A percentile compares a stretch with the other conserved stretches of the same genome.
These are phyloP conservation scores for Didymodactylos carnosus DNA, from an alignment of 2,888 invertebrate species.

Conservation along the genomic window DNA sequence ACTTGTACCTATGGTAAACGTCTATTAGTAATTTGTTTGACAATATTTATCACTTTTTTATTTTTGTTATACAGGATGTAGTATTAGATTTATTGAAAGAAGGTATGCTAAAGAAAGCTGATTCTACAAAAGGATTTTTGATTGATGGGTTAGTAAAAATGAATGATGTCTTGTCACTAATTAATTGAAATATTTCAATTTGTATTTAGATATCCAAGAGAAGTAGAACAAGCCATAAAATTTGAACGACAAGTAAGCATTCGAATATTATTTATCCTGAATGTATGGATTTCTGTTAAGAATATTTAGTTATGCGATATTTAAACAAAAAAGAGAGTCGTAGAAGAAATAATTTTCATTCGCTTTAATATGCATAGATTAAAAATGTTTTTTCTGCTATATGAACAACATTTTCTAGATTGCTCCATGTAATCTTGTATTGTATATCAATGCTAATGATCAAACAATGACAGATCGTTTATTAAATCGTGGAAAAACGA, in stretches of 20 bases:
- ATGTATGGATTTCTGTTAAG: too few relatives aligned
- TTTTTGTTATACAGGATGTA: constrained; percentile 41
- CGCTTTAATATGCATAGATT: too few relatives aligned
- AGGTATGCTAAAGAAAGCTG: constrained; percentile 47
- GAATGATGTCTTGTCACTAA: too few relatives aligned
- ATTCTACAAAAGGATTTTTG: constrained; percentile 60
- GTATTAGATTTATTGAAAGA: constrained; percentile 54
- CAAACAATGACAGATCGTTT: constrained; percentile 56
- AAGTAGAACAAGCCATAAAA: constrained; percentile 16
- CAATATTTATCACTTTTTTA: too few relatives aligned
- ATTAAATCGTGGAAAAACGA: constrained; percentile 53
- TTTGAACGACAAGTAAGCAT: constrained; percentile 28
- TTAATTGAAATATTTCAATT: too few relatives aligned
- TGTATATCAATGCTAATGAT: constrained; percentile 31
- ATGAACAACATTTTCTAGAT: not conserved
- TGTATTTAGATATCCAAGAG: constrained; percentile 2
- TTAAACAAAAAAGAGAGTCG: too few relatives aligned
- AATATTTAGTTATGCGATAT: too few relatives aligned
- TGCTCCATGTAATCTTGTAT: constrained; percentile 1
- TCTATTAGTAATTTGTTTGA: not conserved
- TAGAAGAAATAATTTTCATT: too few relatives aligned
- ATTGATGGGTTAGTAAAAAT: constrained; percentile 90
- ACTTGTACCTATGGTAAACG: constrained; percentile 47
- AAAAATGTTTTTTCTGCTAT: too few relatives aligned
- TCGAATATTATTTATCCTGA: too few relatives aligned